Percentiles rank a stretch among this genome's conserved stretches.
These are phyloP conservation scores for Glossophaga mutica DNA, from an alignment of 2,797 vertebrate species.

Conservation along the genomic window DNA sequence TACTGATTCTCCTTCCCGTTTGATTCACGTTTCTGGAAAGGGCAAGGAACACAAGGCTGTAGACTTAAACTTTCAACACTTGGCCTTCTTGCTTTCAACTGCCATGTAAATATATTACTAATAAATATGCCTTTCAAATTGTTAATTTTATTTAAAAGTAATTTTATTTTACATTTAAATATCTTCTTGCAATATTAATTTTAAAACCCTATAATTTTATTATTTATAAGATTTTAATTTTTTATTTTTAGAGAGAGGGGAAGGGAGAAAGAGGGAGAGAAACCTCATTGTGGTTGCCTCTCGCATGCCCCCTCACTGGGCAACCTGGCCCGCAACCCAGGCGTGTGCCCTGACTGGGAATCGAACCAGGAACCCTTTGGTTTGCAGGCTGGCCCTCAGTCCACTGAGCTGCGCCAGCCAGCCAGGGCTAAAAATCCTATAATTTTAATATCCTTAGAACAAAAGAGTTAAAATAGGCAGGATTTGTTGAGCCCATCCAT, in stretches of 20 bases:
- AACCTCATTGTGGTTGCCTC: too few species aligned
- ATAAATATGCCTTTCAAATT: not conserved
- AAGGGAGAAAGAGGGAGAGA: too few species aligned
- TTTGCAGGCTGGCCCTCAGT: too few species aligned
- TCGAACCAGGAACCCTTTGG: too few species aligned
- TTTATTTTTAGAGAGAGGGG: too few species aligned
- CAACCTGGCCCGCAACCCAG: too few species aligned
- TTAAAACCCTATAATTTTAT: not conserved
- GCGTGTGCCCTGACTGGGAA: too few species aligned
- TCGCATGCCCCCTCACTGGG: too few species aligned
- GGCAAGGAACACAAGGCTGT: not conserved
- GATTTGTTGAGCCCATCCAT: not conserved
- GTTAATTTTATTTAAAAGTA: not conserved
- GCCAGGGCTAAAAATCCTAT: not conserved
- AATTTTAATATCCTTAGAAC: slow-evolving; percentile 20
- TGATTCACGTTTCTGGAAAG: slow-evolving; percentile 25
- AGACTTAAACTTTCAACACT: not conserved
- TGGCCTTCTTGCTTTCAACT: not conserved
- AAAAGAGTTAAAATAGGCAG: slow-evolving; percentile 26
- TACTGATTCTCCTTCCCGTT: not conserved
- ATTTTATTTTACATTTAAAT: slow-evolving; percentile 17
- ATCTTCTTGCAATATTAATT: not conserved
- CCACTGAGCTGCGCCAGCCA: too few species aligned
- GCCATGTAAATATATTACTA: not conserved
- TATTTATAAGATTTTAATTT: too few species aligned